Percentiles rank a stretch among this genome's conserved stretches.
phyloP scores from a whole-genome alignment of 2,797 vertebrate species.

The Platyrinchus mystaceus region DNA sequence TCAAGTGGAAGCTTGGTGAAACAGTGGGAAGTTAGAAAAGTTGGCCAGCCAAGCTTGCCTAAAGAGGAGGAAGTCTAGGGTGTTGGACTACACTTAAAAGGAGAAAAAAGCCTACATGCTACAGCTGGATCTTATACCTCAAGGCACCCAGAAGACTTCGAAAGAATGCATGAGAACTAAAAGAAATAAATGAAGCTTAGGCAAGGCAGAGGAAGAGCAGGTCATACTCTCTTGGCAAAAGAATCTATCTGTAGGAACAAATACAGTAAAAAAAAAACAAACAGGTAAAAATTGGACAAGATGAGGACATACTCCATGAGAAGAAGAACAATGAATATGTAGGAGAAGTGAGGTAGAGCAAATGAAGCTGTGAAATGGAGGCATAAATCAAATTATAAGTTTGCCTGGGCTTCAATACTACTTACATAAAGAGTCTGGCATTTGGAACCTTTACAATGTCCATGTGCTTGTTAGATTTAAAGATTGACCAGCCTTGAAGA shows the following conservation, averaged over 20 bases:
- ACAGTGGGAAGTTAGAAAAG: not conserved
- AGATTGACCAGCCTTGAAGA: not conserved
- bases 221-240: not conserved
- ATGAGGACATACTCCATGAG: not conserved
- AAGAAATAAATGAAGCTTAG: not conserved
- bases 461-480: not conserved
- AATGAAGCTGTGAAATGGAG: not conserved
- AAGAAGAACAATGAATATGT: not conserved
- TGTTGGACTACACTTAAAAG: constrained; percentile 1
- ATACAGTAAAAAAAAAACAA: not conserved
- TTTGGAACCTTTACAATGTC: not conserved
- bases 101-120: not conserved
- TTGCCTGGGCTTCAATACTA: not conserved
- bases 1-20: not conserved
- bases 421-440: not conserved
- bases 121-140: not conserved
- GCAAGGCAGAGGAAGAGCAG: not conserved
- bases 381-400: not conserved
- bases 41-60: not conserved
- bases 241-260: not conserved
- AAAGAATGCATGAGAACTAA: not conserved
- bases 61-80: not conserved
- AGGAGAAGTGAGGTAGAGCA: not conserved
- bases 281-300: not conserved
- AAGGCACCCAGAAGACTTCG: not conserved